phyloP scores from a whole-genome alignment of 2,888 invertebrate species.

The Papilio demoleus region DNA sequence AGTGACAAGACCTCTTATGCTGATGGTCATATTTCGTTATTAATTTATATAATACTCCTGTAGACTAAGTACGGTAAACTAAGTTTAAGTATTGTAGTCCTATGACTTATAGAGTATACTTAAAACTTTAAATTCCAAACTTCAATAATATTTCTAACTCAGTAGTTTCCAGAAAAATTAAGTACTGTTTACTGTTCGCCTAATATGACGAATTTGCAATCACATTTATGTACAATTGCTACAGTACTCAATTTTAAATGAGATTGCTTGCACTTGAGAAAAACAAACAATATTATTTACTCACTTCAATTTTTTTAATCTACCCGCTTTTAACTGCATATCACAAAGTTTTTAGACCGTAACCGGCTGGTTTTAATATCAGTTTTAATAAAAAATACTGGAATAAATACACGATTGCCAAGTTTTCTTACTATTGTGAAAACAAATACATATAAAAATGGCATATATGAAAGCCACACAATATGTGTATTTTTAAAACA shows the following conservation, averaged over 20 bases:
- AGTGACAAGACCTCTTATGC: no score
- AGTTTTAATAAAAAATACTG: background rate
- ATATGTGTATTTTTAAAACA: no score
- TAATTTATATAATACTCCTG: no score
- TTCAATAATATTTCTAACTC: no score
- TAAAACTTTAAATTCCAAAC: no score
- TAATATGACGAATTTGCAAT: background rate
- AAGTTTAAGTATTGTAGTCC: no score
- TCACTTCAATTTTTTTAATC: constrained; percentile 19
- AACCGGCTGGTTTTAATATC: constrained; percentile 10
- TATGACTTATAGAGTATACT: no score
- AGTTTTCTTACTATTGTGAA: background rate
- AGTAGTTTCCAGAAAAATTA: no score
- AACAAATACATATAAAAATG: background rate
- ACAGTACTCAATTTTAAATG: constrained; percentile 6
- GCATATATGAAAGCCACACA: background rate
- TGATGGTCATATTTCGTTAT: no score
- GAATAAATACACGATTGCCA: background rate
- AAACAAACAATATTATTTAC: constrained; percentile 8
- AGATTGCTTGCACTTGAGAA: constrained; percentile 23
- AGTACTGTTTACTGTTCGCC: background rate
- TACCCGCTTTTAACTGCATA: constrained; percentile 8
- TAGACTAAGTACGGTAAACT: no score
- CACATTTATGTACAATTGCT: background rate
- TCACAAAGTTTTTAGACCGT: constrained; percentile 18